These are phyloP conservation scores for Leptodactylus fuscus DNA, from an alignment of 2,113 vertebrate species.

Conservation along the genomic window DNA sequence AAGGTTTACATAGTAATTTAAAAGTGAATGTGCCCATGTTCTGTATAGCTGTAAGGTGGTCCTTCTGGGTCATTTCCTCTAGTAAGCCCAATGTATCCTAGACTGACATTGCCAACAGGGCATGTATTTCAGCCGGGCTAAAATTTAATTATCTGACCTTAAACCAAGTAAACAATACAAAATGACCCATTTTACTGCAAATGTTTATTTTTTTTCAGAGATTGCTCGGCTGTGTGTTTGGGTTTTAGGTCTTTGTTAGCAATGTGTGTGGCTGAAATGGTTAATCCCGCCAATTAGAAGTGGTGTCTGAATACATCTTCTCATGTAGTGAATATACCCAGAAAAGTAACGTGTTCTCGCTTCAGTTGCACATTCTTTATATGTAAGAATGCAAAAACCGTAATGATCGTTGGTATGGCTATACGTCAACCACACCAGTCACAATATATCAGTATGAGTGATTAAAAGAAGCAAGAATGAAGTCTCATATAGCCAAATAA, in stretches of 20 bases:
- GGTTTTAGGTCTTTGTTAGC: too few species aligned
- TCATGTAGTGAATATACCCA: background rate
- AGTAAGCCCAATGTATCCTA: too few species aligned
- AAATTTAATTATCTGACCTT: too few species aligned
- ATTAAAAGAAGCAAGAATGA: constrained; percentile 5
- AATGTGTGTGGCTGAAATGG: too few species aligned
- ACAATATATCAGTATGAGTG: background rate
- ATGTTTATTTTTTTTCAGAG: too few species aligned
- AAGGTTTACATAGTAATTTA: background rate
- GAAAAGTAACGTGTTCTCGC: background rate
- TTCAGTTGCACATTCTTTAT: background rate
- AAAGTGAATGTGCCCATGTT: background rate
- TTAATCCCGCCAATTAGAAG: background rate
- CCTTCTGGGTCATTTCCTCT: too few species aligned
- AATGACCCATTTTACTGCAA: too few species aligned
- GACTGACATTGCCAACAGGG: too few species aligned
- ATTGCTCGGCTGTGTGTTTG: too few species aligned
- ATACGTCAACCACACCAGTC: background rate
- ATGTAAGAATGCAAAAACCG: background rate
- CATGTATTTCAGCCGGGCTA: too few species aligned
- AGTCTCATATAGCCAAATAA: constrained; percentile 18
- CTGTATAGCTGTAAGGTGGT: too few species aligned
- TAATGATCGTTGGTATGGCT: background rate
- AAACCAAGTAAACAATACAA: too few species aligned
- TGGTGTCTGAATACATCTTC: background rate